These are phyloP conservation scores for Drosophila anomalipes DNA, from an alignment of 2,888 invertebrate genomes.

Conservation along the genomic window DNA sequence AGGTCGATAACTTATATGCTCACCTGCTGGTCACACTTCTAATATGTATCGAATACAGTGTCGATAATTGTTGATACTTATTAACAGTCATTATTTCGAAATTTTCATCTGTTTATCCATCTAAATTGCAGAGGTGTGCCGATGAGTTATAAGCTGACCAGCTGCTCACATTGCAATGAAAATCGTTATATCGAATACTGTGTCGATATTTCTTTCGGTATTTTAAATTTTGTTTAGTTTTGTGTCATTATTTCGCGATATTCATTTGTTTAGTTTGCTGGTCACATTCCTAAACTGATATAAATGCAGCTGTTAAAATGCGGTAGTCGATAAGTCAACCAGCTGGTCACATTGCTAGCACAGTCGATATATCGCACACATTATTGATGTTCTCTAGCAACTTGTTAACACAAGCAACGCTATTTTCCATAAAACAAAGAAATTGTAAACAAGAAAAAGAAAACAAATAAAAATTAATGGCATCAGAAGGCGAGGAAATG, in stretches of 20 bases:
- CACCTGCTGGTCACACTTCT: neutral
- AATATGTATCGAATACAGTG: neutral
- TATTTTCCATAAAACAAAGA: neutral
- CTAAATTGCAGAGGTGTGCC: neutral
- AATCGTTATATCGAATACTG: neutral
- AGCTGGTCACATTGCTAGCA: neutral
- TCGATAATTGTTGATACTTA: neutral
- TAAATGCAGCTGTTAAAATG: neutral
- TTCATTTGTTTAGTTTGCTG: neutral
- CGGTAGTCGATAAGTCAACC: neutral
- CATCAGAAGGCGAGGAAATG: slow-evolving; percentile 66
- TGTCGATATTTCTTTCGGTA: no score
- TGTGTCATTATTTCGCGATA: neutral
- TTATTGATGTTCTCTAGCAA: neutral
- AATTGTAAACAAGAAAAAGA: neutral
- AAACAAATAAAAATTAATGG: slow-evolving; percentile 39
- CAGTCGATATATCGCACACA: neutral
- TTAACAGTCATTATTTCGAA: neutral
- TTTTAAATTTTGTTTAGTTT: neutral
- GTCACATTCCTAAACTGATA: neutral
- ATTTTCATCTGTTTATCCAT: neutral
- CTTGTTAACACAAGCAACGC: neutral
- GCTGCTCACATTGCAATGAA: neutral
- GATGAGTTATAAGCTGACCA: neutral
- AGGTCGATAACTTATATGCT: neutral